phyloP scores from a whole-genome alignment of 2,888 invertebrate species.

The Zaprionus obscuricornis region DNA sequence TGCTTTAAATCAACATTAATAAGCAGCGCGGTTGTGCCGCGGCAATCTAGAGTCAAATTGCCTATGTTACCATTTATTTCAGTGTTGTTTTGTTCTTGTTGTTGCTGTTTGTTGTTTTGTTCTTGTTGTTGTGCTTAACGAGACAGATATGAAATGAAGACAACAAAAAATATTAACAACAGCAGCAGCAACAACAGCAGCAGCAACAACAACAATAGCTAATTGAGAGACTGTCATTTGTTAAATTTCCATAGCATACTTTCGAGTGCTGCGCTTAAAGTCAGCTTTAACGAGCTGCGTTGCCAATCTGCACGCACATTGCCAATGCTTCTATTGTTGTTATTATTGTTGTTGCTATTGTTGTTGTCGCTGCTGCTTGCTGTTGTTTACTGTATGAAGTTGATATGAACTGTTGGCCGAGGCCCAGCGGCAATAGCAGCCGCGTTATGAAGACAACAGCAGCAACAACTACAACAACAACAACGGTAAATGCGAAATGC shows the following conservation, averaged over 20 bases:
- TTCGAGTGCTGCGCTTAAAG: slow-evolving; percentile 15
- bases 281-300: slow-evolving; percentile 2
- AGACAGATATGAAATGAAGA: too few relatives aligned
- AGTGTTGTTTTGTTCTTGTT: too few relatives aligned
- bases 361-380: slow-evolving; percentile 6
- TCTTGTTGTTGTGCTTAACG: too few relatives aligned
- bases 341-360: neutral
- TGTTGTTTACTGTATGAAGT: slow-evolving; percentile 26
- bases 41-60: too few relatives aligned
- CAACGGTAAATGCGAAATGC: slow-evolving; percentile 64
- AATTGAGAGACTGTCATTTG: too few relatives aligned
- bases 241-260: slow-evolving; percentile 10
- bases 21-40: too few relatives aligned
- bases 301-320: slow-evolving; percentile 25
- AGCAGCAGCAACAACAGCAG: too few relatives aligned
- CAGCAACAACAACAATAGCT: too few relatives aligned
- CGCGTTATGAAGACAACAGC: slow-evolving; percentile 46
- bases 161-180: too few relatives aligned
- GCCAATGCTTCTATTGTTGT: neutral
- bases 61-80: too few relatives aligned
- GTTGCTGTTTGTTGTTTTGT: too few relatives aligned
- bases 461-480: slow-evolving; percentile 14
- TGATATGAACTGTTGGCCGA: slow-evolving; percentile 33
- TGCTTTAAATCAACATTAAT: too few relatives aligned
- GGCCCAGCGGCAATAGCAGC: slow-evolving; percentile 43